phyloP scores from a whole-genome alignment of 1,140 invertebrate genomes.

The Globodera rostochiensis region DNA sequence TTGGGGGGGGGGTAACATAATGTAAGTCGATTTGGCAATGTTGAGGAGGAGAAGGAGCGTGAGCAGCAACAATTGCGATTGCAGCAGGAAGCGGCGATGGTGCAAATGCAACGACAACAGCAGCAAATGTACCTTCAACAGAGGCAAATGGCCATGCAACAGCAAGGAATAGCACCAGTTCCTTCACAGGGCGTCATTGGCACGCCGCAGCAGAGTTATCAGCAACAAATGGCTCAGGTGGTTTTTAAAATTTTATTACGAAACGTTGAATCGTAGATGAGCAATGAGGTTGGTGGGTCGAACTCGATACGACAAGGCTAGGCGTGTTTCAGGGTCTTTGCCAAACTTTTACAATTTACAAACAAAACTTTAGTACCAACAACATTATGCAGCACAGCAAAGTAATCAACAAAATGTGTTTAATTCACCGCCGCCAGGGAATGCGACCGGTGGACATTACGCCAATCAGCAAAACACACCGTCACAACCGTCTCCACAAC shows the following conservation, averaged over 20 bases:
- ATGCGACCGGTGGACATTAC: slow-evolving; percentile 1
- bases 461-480: slow-evolving; percentile 4
- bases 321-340: too few species aligned
- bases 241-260: too few species aligned
- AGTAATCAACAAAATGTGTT: neutral
- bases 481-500: slow-evolving; percentile 2
- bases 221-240: slow-evolving; percentile 22
- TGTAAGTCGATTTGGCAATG: neutral
- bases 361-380: slow-evolving; percentile 14
- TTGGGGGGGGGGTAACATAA: neutral
- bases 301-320: too few species aligned
- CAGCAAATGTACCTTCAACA: slow-evolving; percentile 40
- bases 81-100: slow-evolving; percentile 28
- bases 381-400: slow-evolving; percentile 17
- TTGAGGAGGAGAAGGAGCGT: slow-evolving; percentile 16
- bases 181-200: neutral
- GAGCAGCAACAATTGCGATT: slow-evolving; percentile 29
- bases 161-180: slow-evolving; percentile 21
- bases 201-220: slow-evolving; percentile 12
- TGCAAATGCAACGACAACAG: slow-evolving; percentile 24
- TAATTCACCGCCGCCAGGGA: slow-evolving; percentile 4
- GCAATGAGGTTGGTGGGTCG: too few species aligned
- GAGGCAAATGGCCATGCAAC: slow-evolving; percentile 27
- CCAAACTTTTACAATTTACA: too few species aligned
- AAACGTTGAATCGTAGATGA: too few species aligned